These are phyloP conservation scores for Benitochromis conjunctus DNA, from an alignment of 2,113 vertebrate species.

Conservation along the genomic window DNA sequence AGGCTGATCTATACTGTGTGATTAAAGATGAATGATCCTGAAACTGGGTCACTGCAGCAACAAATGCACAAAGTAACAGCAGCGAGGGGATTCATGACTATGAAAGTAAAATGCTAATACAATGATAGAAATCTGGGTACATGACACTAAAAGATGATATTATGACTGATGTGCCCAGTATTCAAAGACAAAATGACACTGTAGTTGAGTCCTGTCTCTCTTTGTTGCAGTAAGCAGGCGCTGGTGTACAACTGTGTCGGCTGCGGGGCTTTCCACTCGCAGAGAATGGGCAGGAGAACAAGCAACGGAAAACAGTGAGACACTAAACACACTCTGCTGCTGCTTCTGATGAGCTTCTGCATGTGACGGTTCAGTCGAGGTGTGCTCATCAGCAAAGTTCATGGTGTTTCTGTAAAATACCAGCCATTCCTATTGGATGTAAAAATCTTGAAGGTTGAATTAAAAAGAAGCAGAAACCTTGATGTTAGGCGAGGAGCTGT, in stretches of 20 bases:
- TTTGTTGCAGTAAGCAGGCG: slow-evolving; percentile 82
- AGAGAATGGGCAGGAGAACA: slow-evolving; percentile 80
- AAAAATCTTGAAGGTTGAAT: not conserved
- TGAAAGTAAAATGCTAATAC: not conserved
- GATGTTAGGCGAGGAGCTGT: not conserved
- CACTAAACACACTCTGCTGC: not conserved
- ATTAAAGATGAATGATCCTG: slow-evolving; percentile 14
- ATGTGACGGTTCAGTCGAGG: not conserved
- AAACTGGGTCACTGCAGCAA: slow-evolving; percentile 27
- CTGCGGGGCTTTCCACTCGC: slow-evolving; percentile 84
- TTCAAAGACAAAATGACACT: not conserved
- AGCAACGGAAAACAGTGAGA: slow-evolving; percentile 77
- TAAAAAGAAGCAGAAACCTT: not conserved
- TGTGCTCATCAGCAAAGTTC: not conserved
- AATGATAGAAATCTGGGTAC: not conserved
- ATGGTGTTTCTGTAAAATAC: not conserved
- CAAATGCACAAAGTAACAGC: not conserved
- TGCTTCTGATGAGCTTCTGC: not conserved
- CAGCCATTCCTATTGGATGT: fast-evolving
- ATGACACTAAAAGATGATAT: not conserved
- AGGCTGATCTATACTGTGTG: not conserved
- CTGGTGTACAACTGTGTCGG: slow-evolving; percentile 90
- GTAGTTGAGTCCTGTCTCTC: not conserved
- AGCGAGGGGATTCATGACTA: not conserved
- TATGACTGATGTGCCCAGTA: not conserved